These are phyloP conservation scores for Paguma larvata DNA, from an alignment of 2,797 vertebrate species.

Conservation along the genomic window DNA sequence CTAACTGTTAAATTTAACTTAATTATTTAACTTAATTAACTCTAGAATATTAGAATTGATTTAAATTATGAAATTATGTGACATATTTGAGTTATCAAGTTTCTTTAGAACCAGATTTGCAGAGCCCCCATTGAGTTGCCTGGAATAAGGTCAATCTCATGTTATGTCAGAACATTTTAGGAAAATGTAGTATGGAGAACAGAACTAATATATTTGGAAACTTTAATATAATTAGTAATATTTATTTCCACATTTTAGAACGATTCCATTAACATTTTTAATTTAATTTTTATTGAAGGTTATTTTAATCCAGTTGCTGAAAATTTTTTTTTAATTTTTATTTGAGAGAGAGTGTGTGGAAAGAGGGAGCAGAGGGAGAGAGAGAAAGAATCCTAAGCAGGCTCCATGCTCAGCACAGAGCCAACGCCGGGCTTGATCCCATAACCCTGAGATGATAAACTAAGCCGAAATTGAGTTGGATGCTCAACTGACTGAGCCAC, in stretches of 20 bases:
- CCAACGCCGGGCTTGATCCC: no score
- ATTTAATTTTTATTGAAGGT: conserved; percentile 37
- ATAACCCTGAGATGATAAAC: no score
- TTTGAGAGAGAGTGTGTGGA: no score
- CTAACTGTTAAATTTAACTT: conserved; percentile 25
- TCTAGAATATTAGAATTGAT: not conserved
- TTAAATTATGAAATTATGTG: conserved; percentile 12
- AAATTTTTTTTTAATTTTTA: not conserved
- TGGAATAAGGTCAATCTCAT: not conserved
- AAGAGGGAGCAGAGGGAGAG: no score
- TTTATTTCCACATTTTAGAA: conserved; percentile 56
- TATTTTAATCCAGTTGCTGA: not conserved
- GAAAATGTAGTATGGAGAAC: not conserved
- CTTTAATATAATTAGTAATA: not conserved
- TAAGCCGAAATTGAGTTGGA: no score
- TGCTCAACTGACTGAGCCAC: no score
- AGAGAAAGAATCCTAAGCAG: no score
- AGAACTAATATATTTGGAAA: conserved; percentile 15
- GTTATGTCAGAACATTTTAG: conserved; percentile 2
- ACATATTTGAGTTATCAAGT: not conserved
- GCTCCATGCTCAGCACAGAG: no score
- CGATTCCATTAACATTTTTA: not conserved
- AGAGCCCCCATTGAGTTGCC: not conserved
- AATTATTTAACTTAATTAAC: not conserved
- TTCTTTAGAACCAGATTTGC: not conserved